Evolutionary conservation across 2,797 vertebrate species (phyloP), one percentile per base, ranked within the genome.

Genomic region (Microctenopoma lineatum): DNA sequence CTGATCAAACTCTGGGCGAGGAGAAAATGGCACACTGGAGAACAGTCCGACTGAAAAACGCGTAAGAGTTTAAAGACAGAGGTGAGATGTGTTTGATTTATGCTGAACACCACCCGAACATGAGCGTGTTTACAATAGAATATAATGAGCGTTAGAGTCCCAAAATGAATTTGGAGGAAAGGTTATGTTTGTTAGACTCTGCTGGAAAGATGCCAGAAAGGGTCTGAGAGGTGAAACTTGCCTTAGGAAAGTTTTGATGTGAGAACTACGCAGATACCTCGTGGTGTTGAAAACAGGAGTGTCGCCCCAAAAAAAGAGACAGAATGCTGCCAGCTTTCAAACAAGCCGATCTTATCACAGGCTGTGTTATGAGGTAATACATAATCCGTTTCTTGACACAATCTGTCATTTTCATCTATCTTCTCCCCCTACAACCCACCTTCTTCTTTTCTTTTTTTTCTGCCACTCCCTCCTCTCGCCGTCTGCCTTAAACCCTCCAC

Each of bases 341-440:
- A 3, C 7, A 25, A 47, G 60, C 48, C 1, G 18, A 42, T 21
- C 25, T 9, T 54, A 41, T 73, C 79, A 79, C 74, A 61, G 63
- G 52, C 58, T 1, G 56, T n/a, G 36, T 50, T 16, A 45, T 45
- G 42, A 60, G 38, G 21, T 51, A n/a, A 66, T 12, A 12, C 61
- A 51, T 4, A 77, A 48, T 69, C 66, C 62, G 38, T 42, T 41
- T 54, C 60, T 66, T 56, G 59, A 85, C 67, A 61, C 58, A 58
- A 77, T 83, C 77, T 76, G 77, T 80, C 51, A 61, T 64, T 73
- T 78, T 13, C 9, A 58, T 71, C 61, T 38, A 16, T 1, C 16
- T 25, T 41, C 14, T 41, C 11, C 38, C 12, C 38, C 38, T 12
- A 12, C 60, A 34, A n/a, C 39, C 16, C 26, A 7, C 29, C 29